Evolutionary conservation across 2,888 invertebrate genomes (phyloP).

Genomic region (Drosophila sordidula): DNA sequence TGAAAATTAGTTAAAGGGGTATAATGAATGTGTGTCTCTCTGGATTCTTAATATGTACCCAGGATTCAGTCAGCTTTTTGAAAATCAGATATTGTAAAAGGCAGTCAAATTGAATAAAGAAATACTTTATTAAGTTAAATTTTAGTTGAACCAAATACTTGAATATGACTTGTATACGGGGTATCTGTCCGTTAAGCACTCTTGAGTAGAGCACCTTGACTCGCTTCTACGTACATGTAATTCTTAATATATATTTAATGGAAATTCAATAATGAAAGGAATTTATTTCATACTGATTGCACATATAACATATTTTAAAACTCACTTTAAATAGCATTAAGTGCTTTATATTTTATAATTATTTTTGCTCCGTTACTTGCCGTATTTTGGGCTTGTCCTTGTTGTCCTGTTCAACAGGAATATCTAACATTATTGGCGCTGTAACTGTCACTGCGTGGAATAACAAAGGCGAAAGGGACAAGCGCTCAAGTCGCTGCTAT

Average conservation of each 20-base stretch:
- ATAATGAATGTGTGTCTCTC: too few species aligned
- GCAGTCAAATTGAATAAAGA: too few species aligned
- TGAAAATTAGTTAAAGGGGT: too few species aligned
- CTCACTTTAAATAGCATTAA: not conserved
- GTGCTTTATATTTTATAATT: not conserved
- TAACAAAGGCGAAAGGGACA: conserved; percentile 40
- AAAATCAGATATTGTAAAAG: too few species aligned
- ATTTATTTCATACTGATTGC: not conserved
- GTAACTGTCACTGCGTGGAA: conserved; percentile 27
- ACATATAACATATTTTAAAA: not conserved
- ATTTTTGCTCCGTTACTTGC: conserved; percentile 1
- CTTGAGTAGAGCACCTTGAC: too few species aligned
- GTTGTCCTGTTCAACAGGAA: conserved; percentile 7
- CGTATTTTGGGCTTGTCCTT: not conserved
- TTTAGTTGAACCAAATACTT: too few species aligned
- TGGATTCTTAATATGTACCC: too few species aligned
- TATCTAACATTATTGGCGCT: conserved; percentile 29
- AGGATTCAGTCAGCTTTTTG: too few species aligned
- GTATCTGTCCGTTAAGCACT: too few species aligned
- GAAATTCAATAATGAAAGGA: not conserved
- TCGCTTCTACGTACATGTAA: too few species aligned
- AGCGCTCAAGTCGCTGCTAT: conserved; percentile 45
- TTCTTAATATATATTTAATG: not conserved
- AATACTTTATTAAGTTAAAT: too few species aligned
- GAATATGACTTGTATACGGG: too few species aligned